phyloP scores from a whole-genome alignment of 35 echinoderm and acorn worm species.

The Holothuria glaberrima region DNA sequence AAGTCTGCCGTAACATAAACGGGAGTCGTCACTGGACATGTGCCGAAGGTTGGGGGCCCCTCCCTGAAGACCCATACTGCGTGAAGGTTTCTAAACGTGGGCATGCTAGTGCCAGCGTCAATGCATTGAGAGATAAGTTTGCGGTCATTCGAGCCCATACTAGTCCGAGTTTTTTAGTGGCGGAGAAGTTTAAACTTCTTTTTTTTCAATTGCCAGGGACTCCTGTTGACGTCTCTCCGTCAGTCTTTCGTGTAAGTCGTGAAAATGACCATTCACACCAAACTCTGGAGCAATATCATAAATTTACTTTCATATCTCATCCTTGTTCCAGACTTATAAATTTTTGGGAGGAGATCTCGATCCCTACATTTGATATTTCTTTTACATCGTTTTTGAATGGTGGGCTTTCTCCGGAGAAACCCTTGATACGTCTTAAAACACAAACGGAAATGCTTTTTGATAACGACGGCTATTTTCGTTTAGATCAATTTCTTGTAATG shows the following conservation, averaged over 20 bases:
- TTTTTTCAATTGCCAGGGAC: not conserved
- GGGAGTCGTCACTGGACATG: not conserved
- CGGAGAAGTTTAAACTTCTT: not conserved
- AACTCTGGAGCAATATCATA: not conserved
- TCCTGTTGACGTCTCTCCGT: not conserved
- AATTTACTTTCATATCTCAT: not conserved
- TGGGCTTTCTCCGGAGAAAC: not conserved
- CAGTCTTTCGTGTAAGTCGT: not conserved
- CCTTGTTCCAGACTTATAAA: constrained; percentile 19
- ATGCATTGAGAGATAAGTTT: not conserved
- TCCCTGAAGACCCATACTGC: not conserved
- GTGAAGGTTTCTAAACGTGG: too few relatives aligned
- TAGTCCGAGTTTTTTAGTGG: too few relatives aligned
- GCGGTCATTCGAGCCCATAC: not conserved
- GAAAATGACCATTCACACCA: not conserved
- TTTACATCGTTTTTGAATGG: constrained; percentile 2
- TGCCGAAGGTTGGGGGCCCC: not conserved
- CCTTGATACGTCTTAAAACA: not conserved
- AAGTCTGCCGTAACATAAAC: not conserved
- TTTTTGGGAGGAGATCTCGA: not conserved
- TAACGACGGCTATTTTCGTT: not conserved
- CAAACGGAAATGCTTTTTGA: constrained; percentile 26
- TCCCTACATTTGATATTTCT: not conserved
- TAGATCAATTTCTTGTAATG: not conserved
- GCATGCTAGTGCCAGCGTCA: not conserved